Percentiles rank a stretch among this genome's conserved stretches.
Evolutionary conservation across 2,888 invertebrate species (phyloP).

Genomic region (Synergus gifuensis): DNA sequence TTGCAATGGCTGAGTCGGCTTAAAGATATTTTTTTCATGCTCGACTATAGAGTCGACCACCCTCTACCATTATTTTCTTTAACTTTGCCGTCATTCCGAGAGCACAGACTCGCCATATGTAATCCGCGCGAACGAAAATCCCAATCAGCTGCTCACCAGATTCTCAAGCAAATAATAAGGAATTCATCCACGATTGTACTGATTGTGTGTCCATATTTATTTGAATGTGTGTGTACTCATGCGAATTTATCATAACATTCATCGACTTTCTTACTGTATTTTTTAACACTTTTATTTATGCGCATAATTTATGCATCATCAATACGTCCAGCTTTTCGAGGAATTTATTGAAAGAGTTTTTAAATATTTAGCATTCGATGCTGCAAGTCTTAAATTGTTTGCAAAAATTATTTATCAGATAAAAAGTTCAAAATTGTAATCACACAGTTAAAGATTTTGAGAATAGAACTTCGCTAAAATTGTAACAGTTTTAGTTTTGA

Average conservation of each 20-base stretch:
- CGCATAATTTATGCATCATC: no score
- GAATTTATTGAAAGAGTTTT: no score
- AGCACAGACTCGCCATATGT: constrained; percentile 61
- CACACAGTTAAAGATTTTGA: not conserved
- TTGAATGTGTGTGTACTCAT: not conserved
- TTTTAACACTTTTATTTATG: no score
- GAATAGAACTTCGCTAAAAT: not conserved
- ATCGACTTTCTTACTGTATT: not conserved
- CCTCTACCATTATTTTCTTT: constrained; percentile 44
- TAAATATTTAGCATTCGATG: no score
- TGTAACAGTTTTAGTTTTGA: not conserved
- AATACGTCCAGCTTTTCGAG: no score
- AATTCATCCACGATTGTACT: constrained; percentile 65
- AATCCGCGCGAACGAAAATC: constrained; percentile 66
- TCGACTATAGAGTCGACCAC: constrained; percentile 37
- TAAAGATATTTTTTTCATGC: constrained; percentile 38
- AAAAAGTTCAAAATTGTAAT: not conserved
- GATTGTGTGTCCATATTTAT: not conserved
- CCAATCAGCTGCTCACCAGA: constrained; percentile 74
- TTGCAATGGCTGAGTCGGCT: constrained; percentile 37
- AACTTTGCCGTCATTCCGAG: constrained; percentile 57
- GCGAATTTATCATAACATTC: not conserved
- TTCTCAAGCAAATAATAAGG: constrained; percentile 67
- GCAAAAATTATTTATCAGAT: not conserved
- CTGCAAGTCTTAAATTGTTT: no score